Percentiles rank a stretch among this genome's conserved stretches.
phyloP scores from a whole-genome alignment of 2,888 invertebrate species.

The Papilio elwesi region DNA sequence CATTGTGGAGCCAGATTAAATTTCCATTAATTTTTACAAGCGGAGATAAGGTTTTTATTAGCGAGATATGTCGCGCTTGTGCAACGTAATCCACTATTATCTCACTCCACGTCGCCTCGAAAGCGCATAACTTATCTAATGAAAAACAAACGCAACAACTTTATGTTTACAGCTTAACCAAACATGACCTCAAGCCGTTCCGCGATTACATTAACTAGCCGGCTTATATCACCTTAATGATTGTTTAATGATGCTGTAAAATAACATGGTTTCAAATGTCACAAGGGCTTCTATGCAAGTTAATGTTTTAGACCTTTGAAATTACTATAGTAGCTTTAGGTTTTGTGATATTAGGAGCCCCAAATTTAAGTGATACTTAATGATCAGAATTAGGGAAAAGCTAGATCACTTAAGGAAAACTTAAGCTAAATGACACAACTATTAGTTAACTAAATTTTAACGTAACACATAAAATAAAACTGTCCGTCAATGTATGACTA shows the following conservation, averaged over 20 bases:
- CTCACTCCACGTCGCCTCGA: constrained; percentile 38
- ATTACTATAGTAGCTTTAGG: too few relatives aligned
- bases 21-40: constrained; percentile 37
- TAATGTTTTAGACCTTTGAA: neutral
- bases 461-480: too few relatives aligned
- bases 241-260: constrained; percentile 67
- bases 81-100: constrained; percentile 41
- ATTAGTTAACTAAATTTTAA: too few relatives aligned
- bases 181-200: constrained; percentile 56
- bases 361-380: too few relatives aligned
- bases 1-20: constrained; percentile 26
- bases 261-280: constrained; percentile 47
- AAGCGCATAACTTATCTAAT: constrained; percentile 46
- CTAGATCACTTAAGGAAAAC: too few relatives aligned
- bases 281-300: neutral
- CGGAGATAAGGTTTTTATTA: constrained; percentile 36
- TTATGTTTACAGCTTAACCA: constrained; percentile 58
- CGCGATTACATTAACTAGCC: constrained; percentile 60
- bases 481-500: too few relatives aligned
- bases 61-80: constrained; percentile 17
- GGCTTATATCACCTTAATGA: constrained; percentile 59
- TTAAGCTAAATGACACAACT: too few relatives aligned
- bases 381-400: too few relatives aligned
- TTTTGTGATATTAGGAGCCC: too few relatives aligned
- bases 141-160: constrained; percentile 50